Evolutionary conservation across 2,888 invertebrate species (phyloP).

Genomic region (Trachelus iudaicus): DNA sequence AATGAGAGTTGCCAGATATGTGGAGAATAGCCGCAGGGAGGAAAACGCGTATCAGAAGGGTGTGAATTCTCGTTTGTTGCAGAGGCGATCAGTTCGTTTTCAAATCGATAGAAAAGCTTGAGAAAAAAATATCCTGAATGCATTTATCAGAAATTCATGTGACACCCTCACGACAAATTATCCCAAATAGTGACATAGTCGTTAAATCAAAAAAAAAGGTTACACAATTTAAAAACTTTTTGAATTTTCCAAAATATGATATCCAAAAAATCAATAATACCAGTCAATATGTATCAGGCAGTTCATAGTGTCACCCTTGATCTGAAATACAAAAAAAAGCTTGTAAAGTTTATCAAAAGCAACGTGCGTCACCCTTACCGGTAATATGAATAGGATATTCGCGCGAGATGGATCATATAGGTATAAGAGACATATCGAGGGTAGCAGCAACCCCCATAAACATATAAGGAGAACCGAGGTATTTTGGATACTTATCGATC

Average conservation of each 20-base stretch:
- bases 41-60: slow-evolving; percentile 42
- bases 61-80: slow-evolving; percentile 20
- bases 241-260: neutral
- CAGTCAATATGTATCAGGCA: neutral
- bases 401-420: neutral
- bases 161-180: neutral
- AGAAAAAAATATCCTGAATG: neutral
- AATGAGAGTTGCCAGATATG: slow-evolving; percentile 51
- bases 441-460: slow-evolving; percentile 19
- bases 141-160: neutral
- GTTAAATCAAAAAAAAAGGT: neutral
- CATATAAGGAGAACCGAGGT: slow-evolving; percentile 15
- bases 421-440: neutral
- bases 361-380: neutral
- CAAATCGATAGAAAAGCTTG: neutral
- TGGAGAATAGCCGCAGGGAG: slow-evolving; percentile 33
- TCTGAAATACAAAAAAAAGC: neutral
- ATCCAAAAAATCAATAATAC: neutral
- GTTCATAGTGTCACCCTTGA: neutral
- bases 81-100: neutral
- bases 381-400: neutral
- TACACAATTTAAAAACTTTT: neutral
- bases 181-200: neutral
- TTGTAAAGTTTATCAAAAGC: neutral
- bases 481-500: slow-evolving; percentile 55